phyloP scores from a whole-genome alignment of 2,113 vertebrate genomes.

The Pipa parva region DNA sequence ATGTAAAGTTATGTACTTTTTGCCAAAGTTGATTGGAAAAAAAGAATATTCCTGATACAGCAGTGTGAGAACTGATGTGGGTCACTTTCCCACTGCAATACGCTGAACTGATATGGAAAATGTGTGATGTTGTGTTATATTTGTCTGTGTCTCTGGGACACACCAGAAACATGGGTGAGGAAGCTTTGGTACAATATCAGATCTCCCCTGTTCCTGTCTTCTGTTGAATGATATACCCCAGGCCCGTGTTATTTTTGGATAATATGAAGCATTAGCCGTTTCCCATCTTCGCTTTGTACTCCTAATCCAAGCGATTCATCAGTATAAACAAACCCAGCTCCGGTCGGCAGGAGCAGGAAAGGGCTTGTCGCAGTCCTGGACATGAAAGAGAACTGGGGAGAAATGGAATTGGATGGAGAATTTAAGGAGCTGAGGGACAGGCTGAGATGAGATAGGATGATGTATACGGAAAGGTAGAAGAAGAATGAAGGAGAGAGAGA shows the following conservation, averaged over 20 bases:
- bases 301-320: constrained; percentile 11
- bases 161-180: background rate
- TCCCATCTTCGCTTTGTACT: constrained; percentile 6
- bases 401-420: background rate
- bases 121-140: too few species aligned
- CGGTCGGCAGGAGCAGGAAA: constrained; percentile 18
- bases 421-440: background rate
- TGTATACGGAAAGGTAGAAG: background rate
- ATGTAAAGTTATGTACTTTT: too few species aligned
- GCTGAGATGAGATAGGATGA: background rate
- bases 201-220: constrained; percentile 15
- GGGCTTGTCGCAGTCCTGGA: constrained; percentile 8
- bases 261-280: background rate
- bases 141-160: background rate
- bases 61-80: too few species aligned
- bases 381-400: constrained; percentile 25
- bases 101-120: too few species aligned
- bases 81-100: too few species aligned
- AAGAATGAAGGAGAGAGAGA: too few species aligned
- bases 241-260: constrained; percentile 29
- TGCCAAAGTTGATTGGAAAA: too few species aligned
- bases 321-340: constrained; percentile 27
- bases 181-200: background rate
- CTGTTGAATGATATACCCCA: constrained; percentile 20
- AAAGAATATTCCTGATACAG: too few species aligned